Evolutionary conservation across 2,888 invertebrate genomes (phyloP).

Genomic region (Pemphredon lugubris): DNA sequence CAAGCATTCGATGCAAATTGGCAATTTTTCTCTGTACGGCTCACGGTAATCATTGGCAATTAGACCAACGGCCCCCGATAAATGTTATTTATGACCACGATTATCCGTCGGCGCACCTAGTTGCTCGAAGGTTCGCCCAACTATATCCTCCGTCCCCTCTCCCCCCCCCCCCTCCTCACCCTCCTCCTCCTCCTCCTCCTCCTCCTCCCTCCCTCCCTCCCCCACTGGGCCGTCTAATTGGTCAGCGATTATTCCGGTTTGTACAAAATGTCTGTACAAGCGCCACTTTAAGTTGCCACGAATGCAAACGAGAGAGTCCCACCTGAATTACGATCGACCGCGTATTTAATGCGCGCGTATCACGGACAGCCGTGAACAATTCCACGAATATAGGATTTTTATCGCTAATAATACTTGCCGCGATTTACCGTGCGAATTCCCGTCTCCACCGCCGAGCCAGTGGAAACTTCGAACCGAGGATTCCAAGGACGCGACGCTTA

Average conservation of each 20-base stretch:
- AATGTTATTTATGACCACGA: constrained; percentile 78
- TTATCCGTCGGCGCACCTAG: constrained; percentile 76
- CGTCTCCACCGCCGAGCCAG: not conserved
- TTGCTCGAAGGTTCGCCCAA: constrained; percentile 60
- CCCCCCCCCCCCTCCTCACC: no score
- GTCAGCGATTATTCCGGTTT: constrained; percentile 68
- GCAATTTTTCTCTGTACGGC: constrained; percentile 73
- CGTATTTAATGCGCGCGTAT: constrained; percentile 33
- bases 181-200: no score
- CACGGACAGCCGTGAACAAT: constrained; percentile 23
- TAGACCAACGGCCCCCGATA: constrained; percentile 72
- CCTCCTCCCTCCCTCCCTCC: constrained; percentile 20
- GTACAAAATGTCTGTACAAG: constrained; percentile 63
- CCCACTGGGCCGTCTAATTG: constrained; percentile 65
- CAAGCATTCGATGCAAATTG: constrained; percentile 73
- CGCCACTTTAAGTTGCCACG: constrained; percentile 45
- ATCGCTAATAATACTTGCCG: not conserved
- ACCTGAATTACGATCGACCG: constrained; percentile 24
- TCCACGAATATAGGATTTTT: not conserved
- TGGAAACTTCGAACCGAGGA: no score
- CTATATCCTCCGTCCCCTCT: no score
- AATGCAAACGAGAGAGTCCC: constrained; percentile 32
- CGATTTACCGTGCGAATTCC: not conserved
- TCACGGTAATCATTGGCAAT: constrained; percentile 77
- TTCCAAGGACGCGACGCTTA: no score